These are phyloP conservation scores for Coracopsis vasa DNA, from an alignment of 2,113 vertebrate genomes.

Conservation along the genomic window DNA sequence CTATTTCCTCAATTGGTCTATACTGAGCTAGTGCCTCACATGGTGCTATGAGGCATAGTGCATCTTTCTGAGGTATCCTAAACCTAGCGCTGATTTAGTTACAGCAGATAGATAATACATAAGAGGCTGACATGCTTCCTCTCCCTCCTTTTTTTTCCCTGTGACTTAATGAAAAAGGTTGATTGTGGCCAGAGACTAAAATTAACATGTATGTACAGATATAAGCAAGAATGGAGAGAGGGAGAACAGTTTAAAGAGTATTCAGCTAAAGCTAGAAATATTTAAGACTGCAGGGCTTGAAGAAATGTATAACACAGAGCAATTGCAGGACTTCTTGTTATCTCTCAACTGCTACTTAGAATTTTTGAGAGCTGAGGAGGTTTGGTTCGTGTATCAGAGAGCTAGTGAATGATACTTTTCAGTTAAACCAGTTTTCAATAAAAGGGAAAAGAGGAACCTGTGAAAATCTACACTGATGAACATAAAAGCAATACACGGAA, in stretches of 20 bases:
- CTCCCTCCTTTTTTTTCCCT: fast-evolving
- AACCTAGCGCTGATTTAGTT: background rate
- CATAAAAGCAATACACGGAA: background rate
- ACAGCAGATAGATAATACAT: background rate
- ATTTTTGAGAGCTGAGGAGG: background rate
- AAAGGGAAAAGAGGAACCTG: background rate
- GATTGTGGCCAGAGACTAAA: background rate
- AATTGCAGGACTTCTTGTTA: background rate
- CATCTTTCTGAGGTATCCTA: background rate
- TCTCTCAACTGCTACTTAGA: background rate
- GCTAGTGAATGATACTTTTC: background rate
- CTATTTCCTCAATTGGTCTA: background rate
- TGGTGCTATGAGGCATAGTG: background rate
- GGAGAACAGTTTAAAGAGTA: background rate
- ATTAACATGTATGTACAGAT: background rate
- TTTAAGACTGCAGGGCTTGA: background rate
- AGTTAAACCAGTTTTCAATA: background rate
- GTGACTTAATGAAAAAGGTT: background rate
- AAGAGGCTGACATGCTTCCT: background rate
- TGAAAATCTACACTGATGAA: background rate
- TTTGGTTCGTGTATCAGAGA: background rate
- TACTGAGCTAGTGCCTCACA: background rate
- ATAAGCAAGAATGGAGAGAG: background rate
- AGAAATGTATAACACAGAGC: background rate
- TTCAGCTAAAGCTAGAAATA: background rate